Evolutionary conservation across 2,113 vertebrate genomes (phyloP), one percentile per base, ranked within the genome.

Genomic region (Anthoscopus minutus): DNA sequence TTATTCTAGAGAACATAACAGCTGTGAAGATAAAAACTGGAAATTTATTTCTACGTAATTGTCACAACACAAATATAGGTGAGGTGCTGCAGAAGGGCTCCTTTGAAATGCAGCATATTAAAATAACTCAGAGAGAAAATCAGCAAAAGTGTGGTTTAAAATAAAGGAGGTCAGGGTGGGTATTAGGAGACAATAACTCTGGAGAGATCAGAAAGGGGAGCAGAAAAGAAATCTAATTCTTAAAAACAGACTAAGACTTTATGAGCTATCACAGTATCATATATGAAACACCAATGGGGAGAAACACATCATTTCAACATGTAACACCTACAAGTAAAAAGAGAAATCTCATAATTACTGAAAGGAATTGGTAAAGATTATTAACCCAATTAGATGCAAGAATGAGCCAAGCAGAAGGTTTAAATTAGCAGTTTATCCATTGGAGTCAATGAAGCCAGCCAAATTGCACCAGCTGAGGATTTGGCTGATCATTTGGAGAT

Each of bases 341-440:
- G 8, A 61, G 3, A 82, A 94, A 57, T 79, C 38, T 27, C n/a
- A 67, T 12, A 81, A 74, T 18, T 67, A 67, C 40, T 67, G 37
- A 61, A 89, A 95, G 42, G 62, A 94, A 86, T 47, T 86, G 45
- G 40, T 82, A 89, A 89, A 89, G 67, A 94, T 82, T 92, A 88
- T 93, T 89, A 94, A 91, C 35, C 31, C 35, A 89, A 54, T 86
- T 86, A 95, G 74, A 89, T 77, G 56, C 42, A 85, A 95, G 66
- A 95, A 89, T 58, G 66, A 94, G 33, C 30, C 38, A 87, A 64
- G 40, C 38, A 81, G 69, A 86, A 94, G 48, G 31, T 82, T 89
- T 82, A 94, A 92, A 94, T 79, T 93, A 89, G 65, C 57, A 71
- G 22, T 48, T 78, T 82, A 84, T 85, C 78, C 61, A 84, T 6